Conservation (phyloP, 2,113 vertebrate species). For the Anguilla japonica region DNA sequence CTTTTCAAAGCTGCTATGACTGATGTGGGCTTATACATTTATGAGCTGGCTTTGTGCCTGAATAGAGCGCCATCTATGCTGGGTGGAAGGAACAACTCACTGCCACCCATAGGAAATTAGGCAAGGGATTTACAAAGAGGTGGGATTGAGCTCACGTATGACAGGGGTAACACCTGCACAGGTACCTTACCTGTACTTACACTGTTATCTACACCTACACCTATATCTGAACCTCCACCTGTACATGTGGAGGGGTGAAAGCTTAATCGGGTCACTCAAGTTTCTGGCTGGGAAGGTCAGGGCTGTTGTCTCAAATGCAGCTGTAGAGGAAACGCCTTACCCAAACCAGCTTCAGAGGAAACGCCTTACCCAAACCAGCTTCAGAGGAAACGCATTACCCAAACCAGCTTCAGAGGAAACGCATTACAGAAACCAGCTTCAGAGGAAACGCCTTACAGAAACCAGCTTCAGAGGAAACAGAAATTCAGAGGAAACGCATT, state of each 20-base stretch:
- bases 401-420: too few relatives aligned
- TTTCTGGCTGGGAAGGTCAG: too few relatives aligned
- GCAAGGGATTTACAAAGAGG: background rate
- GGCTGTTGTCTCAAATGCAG: too few relatives aligned
- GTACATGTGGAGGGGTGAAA: too few relatives aligned
- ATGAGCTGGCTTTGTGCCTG: background rate
- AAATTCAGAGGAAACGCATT: background rate
- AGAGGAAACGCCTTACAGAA: background rate
- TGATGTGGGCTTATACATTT: background rate
- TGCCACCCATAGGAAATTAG: background rate
- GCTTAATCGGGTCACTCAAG: too few relatives aligned
- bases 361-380: too few relatives aligned
- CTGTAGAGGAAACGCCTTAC: too few relatives aligned
- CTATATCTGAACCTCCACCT: too few relatives aligned
- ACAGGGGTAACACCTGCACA: background rate
- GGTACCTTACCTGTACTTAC: background rate
- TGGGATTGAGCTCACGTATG: background rate
- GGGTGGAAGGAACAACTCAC: background rate
- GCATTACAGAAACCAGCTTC: background rate
- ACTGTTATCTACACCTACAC: too few relatives aligned
- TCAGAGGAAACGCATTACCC: too few relatives aligned
- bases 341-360: too few relatives aligned
- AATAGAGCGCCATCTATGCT: background rate
- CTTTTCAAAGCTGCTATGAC: background rate
- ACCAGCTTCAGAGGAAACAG: too few relatives aligned